phyloP scores from a whole-genome alignment of 2,113 vertebrate species.

The Blennius ocellaris region DNA sequence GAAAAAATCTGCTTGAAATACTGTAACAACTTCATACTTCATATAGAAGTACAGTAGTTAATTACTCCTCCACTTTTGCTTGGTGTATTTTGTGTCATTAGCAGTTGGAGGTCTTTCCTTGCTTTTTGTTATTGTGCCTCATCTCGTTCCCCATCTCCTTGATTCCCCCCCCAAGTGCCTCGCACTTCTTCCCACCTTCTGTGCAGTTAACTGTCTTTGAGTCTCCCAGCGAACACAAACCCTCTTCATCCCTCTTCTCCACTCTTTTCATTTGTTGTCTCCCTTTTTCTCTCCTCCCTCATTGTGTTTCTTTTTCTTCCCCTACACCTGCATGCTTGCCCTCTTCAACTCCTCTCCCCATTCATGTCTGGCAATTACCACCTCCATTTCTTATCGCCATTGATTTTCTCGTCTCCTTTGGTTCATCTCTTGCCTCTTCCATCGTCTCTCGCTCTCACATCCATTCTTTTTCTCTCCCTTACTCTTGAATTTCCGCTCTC shows the following conservation, averaged over 20 bases:
- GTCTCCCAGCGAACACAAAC: conserved; percentile 5
- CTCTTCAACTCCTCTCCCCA: conserved; percentile 45
- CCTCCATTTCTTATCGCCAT: conserved; percentile 55
- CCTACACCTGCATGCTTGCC: conserved; percentile 32
- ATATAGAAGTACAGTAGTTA: no score
- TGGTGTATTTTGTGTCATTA: no score
- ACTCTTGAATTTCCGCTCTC: conserved; percentile 20
- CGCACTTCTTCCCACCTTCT: background rate
- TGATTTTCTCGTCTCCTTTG: conserved; percentile 52
- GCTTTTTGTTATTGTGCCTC: no score
- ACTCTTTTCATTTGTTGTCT: background rate
- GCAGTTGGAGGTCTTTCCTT: no score
- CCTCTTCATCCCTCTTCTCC: conserved; percentile 18
- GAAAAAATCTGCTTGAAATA: no score
- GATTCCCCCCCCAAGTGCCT: conserved; percentile 3
- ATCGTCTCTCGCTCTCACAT: conserved; percentile 26
- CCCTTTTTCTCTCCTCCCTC: background rate
- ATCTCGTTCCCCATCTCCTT: background rate
- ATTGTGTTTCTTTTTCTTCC: conserved; percentile 38
- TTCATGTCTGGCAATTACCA: conserved; percentile 68
- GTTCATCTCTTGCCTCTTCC: conserved; percentile 48
- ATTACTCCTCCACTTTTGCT: no score
- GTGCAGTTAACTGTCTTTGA: conserved; percentile 19
- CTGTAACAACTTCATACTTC: no score
- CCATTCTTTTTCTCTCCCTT: conserved; percentile 33